Conservation (phyloP, 1,140 invertebrate species). For the Ganaspis sp. region DNA sequence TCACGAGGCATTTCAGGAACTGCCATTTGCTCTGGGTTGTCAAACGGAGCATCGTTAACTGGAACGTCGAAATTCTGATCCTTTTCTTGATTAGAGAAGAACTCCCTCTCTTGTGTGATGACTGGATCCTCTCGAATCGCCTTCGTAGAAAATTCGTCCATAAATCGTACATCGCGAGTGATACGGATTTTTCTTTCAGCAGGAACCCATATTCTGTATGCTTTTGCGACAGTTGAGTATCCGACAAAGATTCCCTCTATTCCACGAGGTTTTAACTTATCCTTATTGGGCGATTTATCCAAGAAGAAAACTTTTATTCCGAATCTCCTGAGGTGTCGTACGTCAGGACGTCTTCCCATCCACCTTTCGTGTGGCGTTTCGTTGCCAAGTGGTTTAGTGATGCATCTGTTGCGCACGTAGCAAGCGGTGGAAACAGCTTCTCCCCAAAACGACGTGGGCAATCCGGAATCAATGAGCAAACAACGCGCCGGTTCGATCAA, state of each 20-base stretch:
- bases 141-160: too few relatives aligned
- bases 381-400: constrained; percentile 52
- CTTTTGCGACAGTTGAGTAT: background rate
- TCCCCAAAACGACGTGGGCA: constrained; percentile 65
- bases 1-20: too few relatives aligned
- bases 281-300: background rate
- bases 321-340: constrained; percentile 4
- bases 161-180: too few relatives aligned
- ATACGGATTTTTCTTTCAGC: background rate
- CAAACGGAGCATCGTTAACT: too few relatives aligned
- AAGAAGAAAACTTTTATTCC: constrained; percentile 23
- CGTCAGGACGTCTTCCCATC: background rate
- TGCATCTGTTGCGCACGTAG: constrained; percentile 50
- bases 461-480: constrained; percentile 43
- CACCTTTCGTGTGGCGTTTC: background rate
- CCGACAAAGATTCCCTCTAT: background rate
- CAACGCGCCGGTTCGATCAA: constrained; percentile 54
- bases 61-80: background rate
- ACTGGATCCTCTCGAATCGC: too few relatives aligned
- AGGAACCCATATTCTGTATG: background rate
- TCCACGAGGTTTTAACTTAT: background rate
- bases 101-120: too few relatives aligned
- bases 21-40: too few relatives aligned
- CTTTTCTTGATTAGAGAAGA: too few relatives aligned
- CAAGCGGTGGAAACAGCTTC: background rate